Evolutionary conservation across 2,888 invertebrate species (phyloP).

Genomic region (Lasioglossum calceatum): DNA sequence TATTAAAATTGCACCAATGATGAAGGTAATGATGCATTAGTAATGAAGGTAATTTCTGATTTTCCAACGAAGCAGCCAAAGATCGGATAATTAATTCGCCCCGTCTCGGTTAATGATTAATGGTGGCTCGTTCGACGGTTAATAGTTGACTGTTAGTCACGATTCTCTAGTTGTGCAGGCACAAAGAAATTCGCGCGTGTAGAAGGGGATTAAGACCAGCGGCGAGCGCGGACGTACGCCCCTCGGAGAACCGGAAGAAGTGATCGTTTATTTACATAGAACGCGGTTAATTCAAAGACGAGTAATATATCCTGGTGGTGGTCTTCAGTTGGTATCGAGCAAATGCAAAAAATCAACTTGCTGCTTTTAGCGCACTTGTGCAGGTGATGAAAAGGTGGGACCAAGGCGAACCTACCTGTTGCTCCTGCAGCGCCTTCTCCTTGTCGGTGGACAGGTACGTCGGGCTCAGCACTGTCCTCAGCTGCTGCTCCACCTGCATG

Average conservation of each 20-base stretch:
- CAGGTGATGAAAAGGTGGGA: slow-evolving; percentile 69
- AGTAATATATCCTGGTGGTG: slow-evolving; percentile 77
- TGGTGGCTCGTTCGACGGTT: slow-evolving; percentile 71
- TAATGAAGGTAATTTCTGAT: neutral
- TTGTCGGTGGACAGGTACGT: slow-evolving; percentile 93
- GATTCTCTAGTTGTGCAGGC: slow-evolving; percentile 12
- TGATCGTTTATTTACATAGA: neutral
- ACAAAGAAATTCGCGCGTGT: slow-evolving; percentile 30
- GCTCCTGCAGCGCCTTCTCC: slow-evolving; percentile 92
- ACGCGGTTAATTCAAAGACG: slow-evolving; percentile 8
- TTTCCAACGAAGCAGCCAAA: slow-evolving; percentile 17
- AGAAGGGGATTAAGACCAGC: slow-evolving; percentile 49
- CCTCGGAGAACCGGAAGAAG: neutral
- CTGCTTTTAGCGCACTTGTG: slow-evolving; percentile 76
- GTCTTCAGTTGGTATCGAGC: slow-evolving; percentile 81
- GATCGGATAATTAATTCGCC: neutral
- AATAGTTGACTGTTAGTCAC: slow-evolving; percentile 48
- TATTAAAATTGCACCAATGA: no score
- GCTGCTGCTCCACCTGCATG: slow-evolving; percentile 94
- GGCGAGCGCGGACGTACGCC: slow-evolving; percentile 34
- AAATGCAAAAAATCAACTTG: slow-evolving; percentile 76
- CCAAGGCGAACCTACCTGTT: slow-evolving; percentile 89
- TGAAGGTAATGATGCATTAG: no score
- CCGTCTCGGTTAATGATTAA: slow-evolving; percentile 42
- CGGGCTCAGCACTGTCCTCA: slow-evolving; percentile 93